phyloP scores from a whole-genome alignment of 2,113 vertebrate species.

The Phrynosoma blainvillii region DNA sequence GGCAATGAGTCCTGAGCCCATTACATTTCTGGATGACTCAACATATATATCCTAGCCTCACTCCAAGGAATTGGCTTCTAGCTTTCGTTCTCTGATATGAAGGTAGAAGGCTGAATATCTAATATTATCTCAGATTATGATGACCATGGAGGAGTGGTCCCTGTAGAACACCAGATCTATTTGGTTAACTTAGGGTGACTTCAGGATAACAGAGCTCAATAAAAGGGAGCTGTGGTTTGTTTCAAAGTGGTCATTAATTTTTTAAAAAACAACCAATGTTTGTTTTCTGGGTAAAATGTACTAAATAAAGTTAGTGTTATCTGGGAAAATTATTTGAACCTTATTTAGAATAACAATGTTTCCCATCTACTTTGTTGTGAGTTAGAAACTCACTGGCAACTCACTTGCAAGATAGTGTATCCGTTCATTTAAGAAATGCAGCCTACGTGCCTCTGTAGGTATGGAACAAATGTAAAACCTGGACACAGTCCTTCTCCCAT shows the following conservation, averaged over 20 bases:
- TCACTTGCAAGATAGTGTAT: background rate
- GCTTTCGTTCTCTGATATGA: background rate
- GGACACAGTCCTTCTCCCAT: conserved; percentile 1
- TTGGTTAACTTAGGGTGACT: background rate
- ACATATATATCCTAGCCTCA: background rate
- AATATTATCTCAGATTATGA: background rate
- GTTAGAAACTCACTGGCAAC: conserved; percentile 6
- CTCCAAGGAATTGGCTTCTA: background rate
- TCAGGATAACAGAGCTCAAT: background rate
- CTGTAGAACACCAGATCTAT: conserved; percentile 22
- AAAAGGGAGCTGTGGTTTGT: background rate
- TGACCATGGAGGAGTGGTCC: conserved; percentile 14
- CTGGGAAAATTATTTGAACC: conserved; percentile 29
- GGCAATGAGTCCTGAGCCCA: background rate
- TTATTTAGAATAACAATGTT: background rate
- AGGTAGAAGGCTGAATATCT: conserved; percentile 13
- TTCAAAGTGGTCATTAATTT: conserved; percentile 16
- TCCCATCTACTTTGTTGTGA: conserved; percentile 19
- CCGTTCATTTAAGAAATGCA: conserved; percentile 20
- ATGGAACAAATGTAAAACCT: conserved; percentile 5
- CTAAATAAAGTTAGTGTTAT: conserved; percentile 48
- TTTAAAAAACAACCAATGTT: conserved; percentile 11
- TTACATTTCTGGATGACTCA: background rate
- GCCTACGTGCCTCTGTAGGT: background rate
- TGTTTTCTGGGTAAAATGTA: conserved; percentile 15